Base-by-base conservation (phyloP, 53 echinoderm and acorn worm species). In the Crossaster papposus region DNA sequence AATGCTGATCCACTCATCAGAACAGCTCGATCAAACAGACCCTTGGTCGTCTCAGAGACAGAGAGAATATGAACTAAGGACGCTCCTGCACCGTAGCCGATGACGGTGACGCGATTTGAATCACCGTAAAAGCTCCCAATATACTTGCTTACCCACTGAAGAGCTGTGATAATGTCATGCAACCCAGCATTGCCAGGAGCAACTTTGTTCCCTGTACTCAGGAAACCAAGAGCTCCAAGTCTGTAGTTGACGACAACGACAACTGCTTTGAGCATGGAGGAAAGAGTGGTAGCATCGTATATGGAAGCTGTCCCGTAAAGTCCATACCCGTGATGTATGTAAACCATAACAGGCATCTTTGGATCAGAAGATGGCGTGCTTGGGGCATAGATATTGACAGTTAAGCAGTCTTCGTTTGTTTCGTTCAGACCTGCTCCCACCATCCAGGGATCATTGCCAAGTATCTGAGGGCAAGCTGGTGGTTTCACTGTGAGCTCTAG, bases 241-340 rank as follows among this genome's bases (percentile, higher is more conserved):
- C 95, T 89, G 53, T 95, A 95, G 74, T 93, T 93, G 13, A 93
- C 32, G 6, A 93, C 91, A 36, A 95, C 95, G 18, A 95, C 89
- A 14, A 93, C 81, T 33, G 89, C 80, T 14, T 91, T 79, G 6
- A 91, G 78, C 37, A 82, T 91, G 0, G 91, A 90, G 78, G 95
- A 84, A 9, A 95, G 77, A 1, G 83, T 80, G 9, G 85, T 63
- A 2, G 85, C 93, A 1, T 54, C 70, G 35, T 78, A 82, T 17
- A 73, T 81, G 3, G 80, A 71, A 1, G 77, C 89, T 1, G 89
- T 91, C 4, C 81, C 65, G 1, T 64, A 36, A 22, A 91, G 89
- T 3, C 70, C 82, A 52, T 55, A 44, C 10, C 81, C 81, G 55
- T 90, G 88, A n/a, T 81, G 81, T 22, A 95, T 37, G 44, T 89